Percentiles rank a stretch among this genome's conserved stretches.
phyloP scores from a whole-genome alignment of 2,113 vertebrate genomes.

The Trogon surrucura region DNA sequence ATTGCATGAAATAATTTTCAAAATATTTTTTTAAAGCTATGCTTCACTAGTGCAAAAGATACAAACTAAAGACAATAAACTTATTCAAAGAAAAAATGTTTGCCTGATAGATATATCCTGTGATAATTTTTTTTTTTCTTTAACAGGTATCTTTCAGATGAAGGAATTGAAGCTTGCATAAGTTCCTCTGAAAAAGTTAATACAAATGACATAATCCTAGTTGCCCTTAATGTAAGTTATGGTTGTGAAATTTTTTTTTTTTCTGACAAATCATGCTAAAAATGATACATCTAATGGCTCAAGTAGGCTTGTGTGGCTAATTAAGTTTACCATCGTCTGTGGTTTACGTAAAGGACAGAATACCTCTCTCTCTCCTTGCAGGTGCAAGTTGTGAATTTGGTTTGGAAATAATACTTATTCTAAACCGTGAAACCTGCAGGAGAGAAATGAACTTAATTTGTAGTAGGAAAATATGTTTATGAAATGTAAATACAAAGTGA shows the following conservation, averaged over 20 bases:
- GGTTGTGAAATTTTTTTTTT: constrained; percentile 16
- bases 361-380: fast-evolving
- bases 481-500: not conserved
- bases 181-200: constrained; percentile 85
- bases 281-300: not conserved
- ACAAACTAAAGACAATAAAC: not conserved
- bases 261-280: not conserved
- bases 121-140: constrained; percentile 22
- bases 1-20: not conserved
- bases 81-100: not conserved
- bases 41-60: not conserved
- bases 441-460: not conserved
- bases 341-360: not conserved
- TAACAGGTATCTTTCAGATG: constrained; percentile 93
- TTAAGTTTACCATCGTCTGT: not conserved
- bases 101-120: not conserved
- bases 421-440: not conserved
- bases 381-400: not conserved
- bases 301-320: not conserved
- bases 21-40: not conserved
- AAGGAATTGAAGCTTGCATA: constrained; percentile 91
- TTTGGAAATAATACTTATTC: not conserved
- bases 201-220: constrained; percentile 84
- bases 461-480: not conserved
- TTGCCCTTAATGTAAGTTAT: constrained; percentile 94